These are phyloP conservation scores for Anguilla marmorata DNA, from an alignment of 2,797 vertebrate genomes.

Conservation along the genomic window DNA sequence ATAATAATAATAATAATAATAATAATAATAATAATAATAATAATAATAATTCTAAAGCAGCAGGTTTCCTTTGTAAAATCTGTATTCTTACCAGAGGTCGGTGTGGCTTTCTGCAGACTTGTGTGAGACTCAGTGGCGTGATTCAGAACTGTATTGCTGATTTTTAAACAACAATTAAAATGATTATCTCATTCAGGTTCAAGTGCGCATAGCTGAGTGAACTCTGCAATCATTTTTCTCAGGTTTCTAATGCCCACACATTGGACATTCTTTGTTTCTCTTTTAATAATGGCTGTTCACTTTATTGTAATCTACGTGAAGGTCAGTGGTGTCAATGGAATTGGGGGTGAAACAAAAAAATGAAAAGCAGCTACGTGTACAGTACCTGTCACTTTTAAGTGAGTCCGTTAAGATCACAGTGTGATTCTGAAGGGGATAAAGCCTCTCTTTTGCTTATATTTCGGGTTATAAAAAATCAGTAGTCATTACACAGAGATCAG, in stretches of 20 bases:
- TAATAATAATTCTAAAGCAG: background rate
- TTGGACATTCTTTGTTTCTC: conserved; percentile 39
- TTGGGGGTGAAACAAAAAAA: background rate
- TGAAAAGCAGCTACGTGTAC: background rate
- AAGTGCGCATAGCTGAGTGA: conserved; percentile 57
- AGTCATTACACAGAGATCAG: background rate
- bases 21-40: background rate
- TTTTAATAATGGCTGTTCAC: conserved; percentile 38
- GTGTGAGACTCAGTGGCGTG: conserved; percentile 39
- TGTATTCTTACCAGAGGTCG: conserved; percentile 57
- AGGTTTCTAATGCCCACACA: conserved; percentile 51
- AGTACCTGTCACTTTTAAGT: background rate
- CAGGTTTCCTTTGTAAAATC: background rate
- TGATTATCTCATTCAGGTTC: conserved; percentile 63
- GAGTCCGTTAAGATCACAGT: background rate
- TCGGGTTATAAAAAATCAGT: background rate
- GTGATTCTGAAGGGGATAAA: background rate
- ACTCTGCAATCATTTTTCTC: conserved; percentile 29
- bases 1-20: conserved; percentile 27
- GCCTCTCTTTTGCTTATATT: background rate
- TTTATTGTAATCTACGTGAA: conserved; percentile 4
- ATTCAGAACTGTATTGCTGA: conserved; percentile 48
- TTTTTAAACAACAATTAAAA: conserved; percentile 46
- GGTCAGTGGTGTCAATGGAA: conserved; percentile 22
- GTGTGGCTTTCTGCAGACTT: conserved; percentile 53